phyloP scores from a whole-genome alignment of 1,140 invertebrate genomes.

The Subanguina moxae region DNA sequence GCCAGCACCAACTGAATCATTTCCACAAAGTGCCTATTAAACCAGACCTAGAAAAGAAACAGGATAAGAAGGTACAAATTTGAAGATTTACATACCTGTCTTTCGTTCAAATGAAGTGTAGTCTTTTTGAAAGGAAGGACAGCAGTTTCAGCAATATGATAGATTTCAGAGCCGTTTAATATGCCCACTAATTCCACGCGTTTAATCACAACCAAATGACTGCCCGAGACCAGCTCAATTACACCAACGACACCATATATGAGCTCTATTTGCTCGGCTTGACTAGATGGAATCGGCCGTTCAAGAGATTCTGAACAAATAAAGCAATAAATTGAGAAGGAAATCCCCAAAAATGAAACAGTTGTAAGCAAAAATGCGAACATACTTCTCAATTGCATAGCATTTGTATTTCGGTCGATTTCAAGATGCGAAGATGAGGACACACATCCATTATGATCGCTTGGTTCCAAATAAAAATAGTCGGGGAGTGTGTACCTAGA shows the following conservation, averaged over 20 bases:
- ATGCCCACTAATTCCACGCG: constrained; percentile 77
- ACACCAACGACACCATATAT: constrained; percentile 85
- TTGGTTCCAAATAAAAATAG: background rate
- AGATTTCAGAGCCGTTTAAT: constrained; percentile 79
- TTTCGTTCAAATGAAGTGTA: constrained; percentile 75
- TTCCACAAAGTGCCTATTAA: constrained; percentile 72
- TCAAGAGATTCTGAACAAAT: background rate
- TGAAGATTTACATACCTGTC: constrained; percentile 66
- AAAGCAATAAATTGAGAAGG: constrained; percentile 8
- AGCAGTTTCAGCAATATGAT: constrained; percentile 75
- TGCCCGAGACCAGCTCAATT: constrained; percentile 73
- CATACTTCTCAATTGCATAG: constrained; percentile 6
- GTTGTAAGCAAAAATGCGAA: background rate
- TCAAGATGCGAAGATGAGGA: background rate
- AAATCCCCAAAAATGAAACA: background rate
- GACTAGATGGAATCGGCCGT: constrained; percentile 47
- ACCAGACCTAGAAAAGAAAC: constrained; percentile 63
- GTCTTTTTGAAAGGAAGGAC: constrained; percentile 78
- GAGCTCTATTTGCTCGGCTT: constrained; percentile 37
- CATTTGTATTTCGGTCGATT: constrained; percentile 6
- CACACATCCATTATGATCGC: background rate
- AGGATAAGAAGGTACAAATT: background rate
- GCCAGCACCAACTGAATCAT: constrained; percentile 75
- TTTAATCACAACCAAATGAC: constrained; percentile 76
- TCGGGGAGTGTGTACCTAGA: constrained; percentile 9